A percentile compares a stretch with the other conserved stretches of the same genome.
Evolutionary conservation across 2,888 invertebrate species (phyloP).

Genomic region (Apamea anceps): DNA sequence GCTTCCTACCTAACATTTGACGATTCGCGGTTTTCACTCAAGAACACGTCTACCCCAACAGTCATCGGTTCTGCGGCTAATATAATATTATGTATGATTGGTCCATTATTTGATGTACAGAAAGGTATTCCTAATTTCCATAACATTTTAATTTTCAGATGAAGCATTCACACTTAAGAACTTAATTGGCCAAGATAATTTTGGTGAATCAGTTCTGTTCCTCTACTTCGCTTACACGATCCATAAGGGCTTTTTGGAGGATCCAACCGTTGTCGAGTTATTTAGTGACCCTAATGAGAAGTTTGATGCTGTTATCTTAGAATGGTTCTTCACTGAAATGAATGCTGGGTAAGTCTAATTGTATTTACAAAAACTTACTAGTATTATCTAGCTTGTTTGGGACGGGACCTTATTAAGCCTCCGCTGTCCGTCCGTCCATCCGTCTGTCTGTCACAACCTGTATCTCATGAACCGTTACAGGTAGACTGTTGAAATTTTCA

Average conservation of each 20-base stretch:
- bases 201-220: constrained; percentile 70
- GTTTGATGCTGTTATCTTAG: constrained; percentile 78
- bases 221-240: constrained; percentile 67
- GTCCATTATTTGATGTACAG: neutral
- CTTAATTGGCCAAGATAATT: constrained; percentile 71
- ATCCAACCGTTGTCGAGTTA: constrained; percentile 68
- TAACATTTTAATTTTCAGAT: constrained; percentile 68
- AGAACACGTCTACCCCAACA: neutral
- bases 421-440: neutral
- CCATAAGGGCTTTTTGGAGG: constrained; percentile 69
- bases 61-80: neutral
- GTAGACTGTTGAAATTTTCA: neutral
- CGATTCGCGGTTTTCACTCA: neutral
- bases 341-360: constrained; percentile 64
- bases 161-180: constrained; percentile 74
- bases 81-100: neutral
- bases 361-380: neutral
- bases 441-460: neutral
- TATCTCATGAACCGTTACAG: neutral
- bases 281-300: constrained; percentile 75
- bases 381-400: neutral
- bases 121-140: neutral
- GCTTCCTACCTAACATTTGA: no score
- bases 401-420: no score
- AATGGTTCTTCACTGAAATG: constrained; percentile 79